phyloP scores from a whole-genome alignment of 2,113 vertebrate species.

The Bambusicola thoracicus region DNA sequence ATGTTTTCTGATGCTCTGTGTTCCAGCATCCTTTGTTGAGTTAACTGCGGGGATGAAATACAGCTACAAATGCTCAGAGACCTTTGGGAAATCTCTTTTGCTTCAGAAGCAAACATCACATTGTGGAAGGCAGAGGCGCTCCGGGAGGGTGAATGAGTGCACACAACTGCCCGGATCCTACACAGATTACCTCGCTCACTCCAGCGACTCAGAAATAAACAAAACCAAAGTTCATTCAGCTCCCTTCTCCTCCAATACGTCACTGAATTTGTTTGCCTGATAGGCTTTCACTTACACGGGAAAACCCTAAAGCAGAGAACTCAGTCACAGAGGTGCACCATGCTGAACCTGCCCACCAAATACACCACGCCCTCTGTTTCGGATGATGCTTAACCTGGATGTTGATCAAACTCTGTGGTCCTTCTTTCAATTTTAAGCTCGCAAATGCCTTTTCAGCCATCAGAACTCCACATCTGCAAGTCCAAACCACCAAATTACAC shows the following conservation, averaged over 20 bases:
- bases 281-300: neutral
- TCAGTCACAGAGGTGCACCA: neutral
- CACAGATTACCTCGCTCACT: neutral
- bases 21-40: neutral
- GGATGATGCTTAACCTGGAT: too few relatives aligned
- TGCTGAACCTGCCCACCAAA: neutral
- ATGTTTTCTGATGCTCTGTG: neutral
- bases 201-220: neutral
- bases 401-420: neutral
- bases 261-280: neutral
- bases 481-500: neutral
- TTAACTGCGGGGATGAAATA: slow-evolving; percentile 2
- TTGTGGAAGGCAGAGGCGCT: neutral
- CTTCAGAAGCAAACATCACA: neutral
- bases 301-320: neutral
- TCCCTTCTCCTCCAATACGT: neutral
- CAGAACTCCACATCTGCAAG: accelerated
- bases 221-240: neutral
- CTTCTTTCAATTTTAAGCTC: neutral
- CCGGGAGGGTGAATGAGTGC: neutral
- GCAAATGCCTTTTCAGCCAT: neutral
- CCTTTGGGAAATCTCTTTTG: neutral
- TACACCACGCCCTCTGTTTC: neutral
- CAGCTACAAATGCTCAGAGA: neutral
- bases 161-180: neutral